Base-by-base conservation (phyloP, 1,140 invertebrate species). In the Sitobion miscanthi region DNA sequence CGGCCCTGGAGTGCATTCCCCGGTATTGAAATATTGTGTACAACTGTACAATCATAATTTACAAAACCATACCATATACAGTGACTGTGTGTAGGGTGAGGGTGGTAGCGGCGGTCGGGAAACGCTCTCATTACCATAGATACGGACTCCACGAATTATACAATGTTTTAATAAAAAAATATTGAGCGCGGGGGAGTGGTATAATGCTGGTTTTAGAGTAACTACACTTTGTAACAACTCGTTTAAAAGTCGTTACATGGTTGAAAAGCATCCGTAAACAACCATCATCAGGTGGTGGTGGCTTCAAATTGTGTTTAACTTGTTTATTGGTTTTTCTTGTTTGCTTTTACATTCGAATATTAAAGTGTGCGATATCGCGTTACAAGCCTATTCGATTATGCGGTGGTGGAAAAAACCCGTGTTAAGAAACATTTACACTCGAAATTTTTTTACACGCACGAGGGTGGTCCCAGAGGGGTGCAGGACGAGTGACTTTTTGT, bases 231-330 rank as follows among this genome's bases (percentile, higher is more conserved):
- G 49, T 9, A 30, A 54, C 87, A 62, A 62, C 54, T 89, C 87
- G 52, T 89, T 89, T 89, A 89, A 54, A 89, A 62, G 25, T 52
- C 87, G 87, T 88, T 88, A 90, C 23, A 35, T 25, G 54, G 54
- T 57, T 38, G 54, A 90, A 90, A 90, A 57, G 49, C 88, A 38
- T 90, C 54, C 21, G 54, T 47, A 90, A 90, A 90, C 54, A 90
- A 62, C 35, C 54, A 62, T 35, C 88, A 90, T 52, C 52, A 62
- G 88, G 88, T 42, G 88, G 88, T 90, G 88, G 54, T 42, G 88
- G 88, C n/a, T 89, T 54, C 49, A 57, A 57, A 89, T 89, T 57
- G 87, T 89, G 35, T 89, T 89, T 89, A 89, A 89, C 87, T 54
- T 89, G 87, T 57, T 89, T 89, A 89, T 89, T 89, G 87, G 49